These are phyloP conservation scores for Chloromyia formosa DNA, from an alignment of 2,888 invertebrate genomes.

Conservation along the genomic window DNA sequence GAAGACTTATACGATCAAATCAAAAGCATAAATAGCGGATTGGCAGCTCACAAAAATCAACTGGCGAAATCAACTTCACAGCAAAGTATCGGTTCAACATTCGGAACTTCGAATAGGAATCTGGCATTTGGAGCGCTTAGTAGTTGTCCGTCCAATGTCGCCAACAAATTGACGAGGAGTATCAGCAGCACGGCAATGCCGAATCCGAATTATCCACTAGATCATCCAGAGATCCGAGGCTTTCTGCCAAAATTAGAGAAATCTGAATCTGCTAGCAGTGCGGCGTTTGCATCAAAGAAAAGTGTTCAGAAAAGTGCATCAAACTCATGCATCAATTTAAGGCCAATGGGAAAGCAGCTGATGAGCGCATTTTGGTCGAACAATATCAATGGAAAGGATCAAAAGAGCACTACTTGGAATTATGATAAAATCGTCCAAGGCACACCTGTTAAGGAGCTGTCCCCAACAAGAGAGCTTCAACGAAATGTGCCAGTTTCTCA, in stretches of 20 bases:
- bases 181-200: constrained; percentile 62
- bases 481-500: constrained; percentile 63
- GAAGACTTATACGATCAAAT: constrained; percentile 63
- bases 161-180: constrained; percentile 58
- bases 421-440: constrained; percentile 60
- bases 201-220: constrained; percentile 48
- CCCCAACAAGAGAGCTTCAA: constrained; percentile 52
- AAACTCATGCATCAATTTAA: constrained; percentile 51
- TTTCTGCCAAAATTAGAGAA: constrained; percentile 47
- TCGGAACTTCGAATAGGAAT: constrained; percentile 19
- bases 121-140: not conserved
- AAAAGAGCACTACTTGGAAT: constrained; percentile 59
- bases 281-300: not conserved
- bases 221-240: constrained; percentile 50
- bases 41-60: constrained; percentile 51
- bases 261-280: not conserved
- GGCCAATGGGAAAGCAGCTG: constrained; percentile 60
- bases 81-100: constrained; percentile 55
- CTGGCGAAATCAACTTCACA: constrained; percentile 61
- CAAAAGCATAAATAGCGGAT: constrained; percentile 53
- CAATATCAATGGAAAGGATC: constrained; percentile 60
- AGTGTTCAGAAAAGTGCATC: constrained; percentile 53
- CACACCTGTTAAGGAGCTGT: not conserved
- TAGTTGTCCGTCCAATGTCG: not conserved
- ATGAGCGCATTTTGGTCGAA: constrained; percentile 64